Conservation (phyloP, 2,113 vertebrate genomes). For the Gymnarchus niloticus region DNA sequence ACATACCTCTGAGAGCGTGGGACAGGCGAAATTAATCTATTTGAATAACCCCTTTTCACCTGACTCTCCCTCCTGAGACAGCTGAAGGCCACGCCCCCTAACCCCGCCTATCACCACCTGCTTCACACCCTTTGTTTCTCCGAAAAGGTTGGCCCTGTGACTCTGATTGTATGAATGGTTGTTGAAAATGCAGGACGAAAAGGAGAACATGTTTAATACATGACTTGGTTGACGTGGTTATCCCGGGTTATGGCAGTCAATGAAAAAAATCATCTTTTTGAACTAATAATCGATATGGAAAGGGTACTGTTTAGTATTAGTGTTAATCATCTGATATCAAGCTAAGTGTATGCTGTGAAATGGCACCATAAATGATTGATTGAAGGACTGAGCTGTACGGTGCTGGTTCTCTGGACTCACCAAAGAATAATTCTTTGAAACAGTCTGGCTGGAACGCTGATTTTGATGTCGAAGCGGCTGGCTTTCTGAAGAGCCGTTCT, state of each 20-base stretch:
- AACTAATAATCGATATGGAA: neutral
- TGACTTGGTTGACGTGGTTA: neutral
- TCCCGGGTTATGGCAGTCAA: neutral
- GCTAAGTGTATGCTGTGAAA: too few species aligned
- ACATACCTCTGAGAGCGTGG: neutral
- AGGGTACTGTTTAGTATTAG: too few species aligned
- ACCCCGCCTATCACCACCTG: too few species aligned
- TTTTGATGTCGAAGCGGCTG: neutral
- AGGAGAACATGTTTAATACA: neutral
- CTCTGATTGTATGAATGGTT: neutral
- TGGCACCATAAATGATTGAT: neutral
- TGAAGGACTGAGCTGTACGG: neutral
- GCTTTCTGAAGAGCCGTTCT: neutral
- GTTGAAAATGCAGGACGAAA: neutral
- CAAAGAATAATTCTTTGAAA: neutral
- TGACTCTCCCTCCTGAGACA: neutral
- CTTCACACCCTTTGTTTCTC: conserved; percentile 1
- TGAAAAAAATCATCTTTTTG: neutral
- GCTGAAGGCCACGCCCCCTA: neutral
- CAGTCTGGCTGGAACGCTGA: neutral
- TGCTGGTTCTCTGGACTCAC: neutral
- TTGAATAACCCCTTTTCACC: conserved; percentile 2
- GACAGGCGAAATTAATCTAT: conserved; percentile 7
- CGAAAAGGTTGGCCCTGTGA: neutral
- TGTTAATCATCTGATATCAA: too few species aligned